phyloP scores from a whole-genome alignment of 2,797 vertebrate genomes.

The Catostomus latipinnis region DNA sequence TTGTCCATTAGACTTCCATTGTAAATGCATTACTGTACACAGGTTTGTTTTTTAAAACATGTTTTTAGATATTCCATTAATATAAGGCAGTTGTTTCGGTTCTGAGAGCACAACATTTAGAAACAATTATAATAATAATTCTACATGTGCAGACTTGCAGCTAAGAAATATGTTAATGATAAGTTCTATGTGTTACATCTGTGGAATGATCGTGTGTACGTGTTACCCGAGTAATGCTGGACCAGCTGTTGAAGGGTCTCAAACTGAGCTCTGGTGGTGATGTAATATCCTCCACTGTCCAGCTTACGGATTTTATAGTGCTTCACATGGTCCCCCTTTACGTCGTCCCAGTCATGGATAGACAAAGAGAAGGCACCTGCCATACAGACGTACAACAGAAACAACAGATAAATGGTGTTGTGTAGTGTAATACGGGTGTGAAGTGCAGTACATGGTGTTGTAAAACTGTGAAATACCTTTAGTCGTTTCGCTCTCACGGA shows the following conservation, averaged over 20 bases:
- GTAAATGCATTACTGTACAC: no score
- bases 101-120: no score
- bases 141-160: neutral
- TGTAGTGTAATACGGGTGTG: neutral
- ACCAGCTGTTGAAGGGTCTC: slow-evolving; percentile 95
- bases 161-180: slow-evolving; percentile 1
- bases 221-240: slow-evolving; percentile 94
- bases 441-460: neutral
- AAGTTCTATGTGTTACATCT: neutral
- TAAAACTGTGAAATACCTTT: slow-evolving; percentile 81
- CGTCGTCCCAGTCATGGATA: slow-evolving; percentile 96
- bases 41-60: no score
- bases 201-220: slow-evolving; percentile 3
- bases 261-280: slow-evolving; percentile 97
- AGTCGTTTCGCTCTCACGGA: slow-evolving; percentile 96
- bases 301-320: slow-evolving; percentile 99
- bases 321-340: slow-evolving; percentile 96
- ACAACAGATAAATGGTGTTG: neutral
- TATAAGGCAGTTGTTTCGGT: no score
- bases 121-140: neutral
- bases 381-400: slow-evolving; percentile 24
- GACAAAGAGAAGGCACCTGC: slow-evolving; percentile 97
- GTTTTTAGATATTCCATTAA: no score
- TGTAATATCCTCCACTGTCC: slow-evolving; percentile 97
- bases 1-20: no score